Evolutionary conservation across 2,888 invertebrate genomes (phyloP).

Genomic region (Antheraea assamensis): DNA sequence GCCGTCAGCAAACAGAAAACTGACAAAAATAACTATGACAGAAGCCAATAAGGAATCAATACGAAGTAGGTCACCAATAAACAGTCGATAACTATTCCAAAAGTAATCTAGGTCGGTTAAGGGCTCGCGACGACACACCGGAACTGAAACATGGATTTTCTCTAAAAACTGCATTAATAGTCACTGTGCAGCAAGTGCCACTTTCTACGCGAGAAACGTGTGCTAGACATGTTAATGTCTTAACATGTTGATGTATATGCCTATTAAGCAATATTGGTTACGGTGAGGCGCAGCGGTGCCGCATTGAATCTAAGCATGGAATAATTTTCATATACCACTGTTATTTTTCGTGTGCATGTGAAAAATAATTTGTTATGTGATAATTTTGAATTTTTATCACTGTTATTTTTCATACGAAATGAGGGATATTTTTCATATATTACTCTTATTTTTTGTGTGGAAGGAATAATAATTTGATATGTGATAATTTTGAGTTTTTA

Average conservation of each 20-base stretch:
- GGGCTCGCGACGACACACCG: conserved; percentile 40
- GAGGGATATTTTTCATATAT: too few relatives aligned
- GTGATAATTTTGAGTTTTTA: too few relatives aligned
- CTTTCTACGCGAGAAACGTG: conserved; percentile 73
- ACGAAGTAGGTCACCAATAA: background rate
- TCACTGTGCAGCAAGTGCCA: conserved; percentile 62
- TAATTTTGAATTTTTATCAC: too few relatives aligned
- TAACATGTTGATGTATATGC: conserved; percentile 38
- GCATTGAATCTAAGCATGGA: conserved; percentile 1
- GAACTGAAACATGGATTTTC: conserved; percentile 58
- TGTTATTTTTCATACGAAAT: too few relatives aligned
- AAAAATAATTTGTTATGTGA: too few relatives aligned
- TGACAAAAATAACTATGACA: background rate
- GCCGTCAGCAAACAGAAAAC: background rate
- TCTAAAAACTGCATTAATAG: conserved; percentile 74
- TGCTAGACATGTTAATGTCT: conserved; percentile 57
- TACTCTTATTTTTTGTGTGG: too few relatives aligned
- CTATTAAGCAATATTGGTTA: conserved; percentile 70
- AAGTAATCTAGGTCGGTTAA: conserved; percentile 15
- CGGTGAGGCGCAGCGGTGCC: conserved; percentile 5
- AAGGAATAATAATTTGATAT: too few relatives aligned
- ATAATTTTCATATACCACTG: too few relatives aligned
- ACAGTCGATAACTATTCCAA: conserved; percentile 14
- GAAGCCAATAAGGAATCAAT: background rate
- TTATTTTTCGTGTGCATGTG: too few relatives aligned